A percentile compares a stretch with the other conserved stretches of the same genome.
These are phyloP conservation scores for Pyrocephalus nanus DNA, from an alignment of 2,797 vertebrate species.

Conservation along the genomic window DNA sequence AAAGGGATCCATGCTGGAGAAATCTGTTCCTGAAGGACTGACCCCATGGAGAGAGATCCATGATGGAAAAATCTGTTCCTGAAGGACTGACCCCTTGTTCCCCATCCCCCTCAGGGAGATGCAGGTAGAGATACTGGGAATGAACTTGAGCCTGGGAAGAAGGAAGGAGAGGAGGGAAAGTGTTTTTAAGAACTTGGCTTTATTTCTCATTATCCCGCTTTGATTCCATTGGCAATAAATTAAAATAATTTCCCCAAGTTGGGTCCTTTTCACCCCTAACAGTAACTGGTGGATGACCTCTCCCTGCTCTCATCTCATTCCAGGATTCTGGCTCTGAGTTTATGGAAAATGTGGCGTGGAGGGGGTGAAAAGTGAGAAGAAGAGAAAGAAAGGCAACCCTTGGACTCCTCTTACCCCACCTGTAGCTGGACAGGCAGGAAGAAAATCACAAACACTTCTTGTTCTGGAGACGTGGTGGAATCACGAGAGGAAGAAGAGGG, in stretches of 20 bases:
- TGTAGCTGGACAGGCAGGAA: neutral
- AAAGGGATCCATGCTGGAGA: neutral
- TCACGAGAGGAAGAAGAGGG: neutral
- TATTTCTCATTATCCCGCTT: neutral
- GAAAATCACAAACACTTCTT: neutral
- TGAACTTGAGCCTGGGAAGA: neutral
- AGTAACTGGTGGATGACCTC: neutral
- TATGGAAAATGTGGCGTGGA: rapidly evolving
- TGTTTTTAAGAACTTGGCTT: neutral
- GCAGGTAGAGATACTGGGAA: neutral
- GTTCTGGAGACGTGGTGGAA: neutral
- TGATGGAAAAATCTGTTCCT: neutral
- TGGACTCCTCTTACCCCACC: neutral
- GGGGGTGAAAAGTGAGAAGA: neutral
- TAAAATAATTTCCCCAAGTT: neutral
- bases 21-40: neutral
- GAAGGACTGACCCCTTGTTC: neutral
- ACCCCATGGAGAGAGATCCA: neutral
- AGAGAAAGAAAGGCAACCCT: no score
- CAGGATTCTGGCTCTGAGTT: neutral
- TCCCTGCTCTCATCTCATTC: neutral
- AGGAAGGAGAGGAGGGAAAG: neutral
- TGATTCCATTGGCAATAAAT: neutral
- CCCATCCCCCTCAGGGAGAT: no score
- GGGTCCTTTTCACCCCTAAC: neutral